Base-by-base conservation (phyloP, 1,140 invertebrate species). In the Atta cephalotes region DNA sequence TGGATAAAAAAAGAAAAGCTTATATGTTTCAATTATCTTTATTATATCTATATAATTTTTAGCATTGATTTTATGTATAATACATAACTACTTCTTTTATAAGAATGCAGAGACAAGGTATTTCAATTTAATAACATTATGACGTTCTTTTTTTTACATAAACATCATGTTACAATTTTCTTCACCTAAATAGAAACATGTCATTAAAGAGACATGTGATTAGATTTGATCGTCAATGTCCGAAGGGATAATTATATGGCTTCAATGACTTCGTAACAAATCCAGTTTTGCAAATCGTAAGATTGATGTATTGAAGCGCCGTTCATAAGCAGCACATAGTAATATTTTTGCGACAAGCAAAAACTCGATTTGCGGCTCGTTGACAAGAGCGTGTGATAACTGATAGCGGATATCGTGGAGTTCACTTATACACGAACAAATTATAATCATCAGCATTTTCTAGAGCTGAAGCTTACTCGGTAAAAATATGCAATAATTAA, bases 291-390 rank as follows among this genome's bases (percentile, higher is more conserved):
- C 39, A 16, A 16, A 77, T 56, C 14, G 4, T n/a, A 58, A 18
- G 31, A 14, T 25, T 25, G 21, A 39, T 45, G 35, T 63, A n/a
- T 45, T 18, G 25, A 60, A 77, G n/a, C 58, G 35, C 35, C 16
- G 35, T 78, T 78, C 35, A 21, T 6, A 45, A 68, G 18, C 53
- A 62, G 58, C 56, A 21, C 28, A 14, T 35, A 21, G 45, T 45
- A 74, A 88, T 76, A 84, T 84, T 70, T 81, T 51, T 74, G 71
- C 6, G 65, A 35, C 79, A 7, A 0, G 58, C 63, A 74, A 86
- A 74, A 86, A 89, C 60, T 86, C 51, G 68, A 85, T 62, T 72
- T 63, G 62, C 12, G 72, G 45, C 87, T 68, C 39, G 70, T 89
- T 60, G 65, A 88, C 71, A 58, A 78, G 86, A 51, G 39, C 80